Percentiles rank a stretch among this genome's conserved stretches.
Evolutionary conservation across 2,888 invertebrate species (phyloP).

Genomic region (Trachelus tabidus): DNA sequence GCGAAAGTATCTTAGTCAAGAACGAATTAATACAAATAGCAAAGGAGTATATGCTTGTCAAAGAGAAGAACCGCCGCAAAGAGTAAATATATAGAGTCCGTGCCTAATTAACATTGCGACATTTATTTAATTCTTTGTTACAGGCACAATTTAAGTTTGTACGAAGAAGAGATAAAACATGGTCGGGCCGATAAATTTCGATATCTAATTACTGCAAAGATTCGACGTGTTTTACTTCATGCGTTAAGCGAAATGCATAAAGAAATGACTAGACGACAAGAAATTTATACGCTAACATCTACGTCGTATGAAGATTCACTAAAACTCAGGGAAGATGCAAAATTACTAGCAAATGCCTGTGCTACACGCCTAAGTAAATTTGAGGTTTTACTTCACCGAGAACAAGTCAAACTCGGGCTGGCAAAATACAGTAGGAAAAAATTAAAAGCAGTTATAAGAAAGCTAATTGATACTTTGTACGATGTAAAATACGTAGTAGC

Average conservation of each 20-base stretch:
- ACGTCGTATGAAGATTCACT: not conserved
- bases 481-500: slow-evolving; percentile 44
- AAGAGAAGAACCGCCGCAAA: slow-evolving; percentile 18
- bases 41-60: slow-evolving; percentile 18
- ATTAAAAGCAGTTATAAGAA: slow-evolving; percentile 30
- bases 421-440: slow-evolving; percentile 27
- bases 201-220: slow-evolving; percentile 30
- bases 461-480: slow-evolving; percentile 33
- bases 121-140: not conserved
- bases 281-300: not conserved
- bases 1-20: slow-evolving; percentile 51
- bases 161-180: slow-evolving; percentile 13
- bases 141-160: not conserved
- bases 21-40: slow-evolving; percentile 38
- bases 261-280: slow-evolving; percentile 13
- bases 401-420: slow-evolving; percentile 32
- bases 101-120: not conserved
- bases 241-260: slow-evolving; percentile 25
- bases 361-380: slow-evolving; percentile 25
- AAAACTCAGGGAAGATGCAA: not conserved
- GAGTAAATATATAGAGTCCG: not conserved
- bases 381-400: slow-evolving; percentile 39
- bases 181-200: slow-evolving; percentile 9
- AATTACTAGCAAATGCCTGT: not conserved
- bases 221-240: slow-evolving; percentile 36